Conservation (phyloP, 2,888 invertebrate species). For the Gnatocerus cornutus region DNA sequence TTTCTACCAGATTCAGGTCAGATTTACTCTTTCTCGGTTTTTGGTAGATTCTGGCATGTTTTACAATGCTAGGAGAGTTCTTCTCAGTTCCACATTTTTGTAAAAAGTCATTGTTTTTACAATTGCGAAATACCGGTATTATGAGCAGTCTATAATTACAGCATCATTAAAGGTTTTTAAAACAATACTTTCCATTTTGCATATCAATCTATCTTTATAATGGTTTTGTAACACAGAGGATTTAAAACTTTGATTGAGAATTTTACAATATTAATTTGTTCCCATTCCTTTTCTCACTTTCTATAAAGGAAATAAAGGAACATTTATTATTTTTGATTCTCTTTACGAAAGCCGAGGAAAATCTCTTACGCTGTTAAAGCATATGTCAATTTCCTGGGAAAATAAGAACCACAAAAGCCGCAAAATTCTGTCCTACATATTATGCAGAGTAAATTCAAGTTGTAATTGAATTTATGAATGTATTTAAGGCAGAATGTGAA, state of each 20-base stretch:
- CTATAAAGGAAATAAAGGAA: constrained; percentile 38
- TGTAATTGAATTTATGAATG: constrained; percentile 37
- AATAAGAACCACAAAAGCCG: too few relatives aligned
- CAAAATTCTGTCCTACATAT: constrained; percentile 42
- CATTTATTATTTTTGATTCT: constrained; percentile 19
- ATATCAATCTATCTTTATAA: constrained; percentile 41
- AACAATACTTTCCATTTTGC: constrained; percentile 46
- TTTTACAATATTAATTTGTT: constrained; percentile 44
- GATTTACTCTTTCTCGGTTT: constrained; percentile 7
- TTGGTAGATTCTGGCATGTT: background rate
- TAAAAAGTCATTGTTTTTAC: constrained; percentile 18
- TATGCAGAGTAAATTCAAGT: constrained; percentile 34
- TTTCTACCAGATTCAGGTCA: constrained; percentile 42
- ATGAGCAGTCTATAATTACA: constrained; percentile 40
- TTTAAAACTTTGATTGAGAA: constrained; percentile 34
- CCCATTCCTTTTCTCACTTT: constrained; percentile 45
- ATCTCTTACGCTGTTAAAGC: too few relatives aligned
- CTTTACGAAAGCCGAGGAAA: too few relatives aligned
- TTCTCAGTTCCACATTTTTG: constrained; percentile 25
- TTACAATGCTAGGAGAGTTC: background rate
- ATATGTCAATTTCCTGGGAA: too few relatives aligned
- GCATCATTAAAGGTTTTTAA: constrained; percentile 35
- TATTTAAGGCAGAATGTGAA: constrained; percentile 35
- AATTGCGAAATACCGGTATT: constrained; percentile 35
- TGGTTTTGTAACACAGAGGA: constrained; percentile 34